A percentile compares a stretch with the other conserved stretches of the same genome.
Conservation (phyloP, 2,888 invertebrate genomes). For the Ischnus inquisitorius region DNA sequence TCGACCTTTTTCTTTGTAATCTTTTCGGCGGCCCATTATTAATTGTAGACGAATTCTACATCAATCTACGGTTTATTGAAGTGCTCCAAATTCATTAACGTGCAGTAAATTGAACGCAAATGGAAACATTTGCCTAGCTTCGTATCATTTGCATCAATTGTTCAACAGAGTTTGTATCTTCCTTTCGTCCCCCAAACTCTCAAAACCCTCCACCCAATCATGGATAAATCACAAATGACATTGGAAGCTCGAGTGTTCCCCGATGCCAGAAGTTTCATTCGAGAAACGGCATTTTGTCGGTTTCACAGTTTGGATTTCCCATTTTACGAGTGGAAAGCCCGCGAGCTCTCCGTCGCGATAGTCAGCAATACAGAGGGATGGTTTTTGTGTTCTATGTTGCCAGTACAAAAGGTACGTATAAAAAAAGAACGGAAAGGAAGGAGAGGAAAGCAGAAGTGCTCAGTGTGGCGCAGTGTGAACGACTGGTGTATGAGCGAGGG, state of each 20-base stretch:
- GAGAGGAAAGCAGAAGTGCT: constrained; percentile 26
- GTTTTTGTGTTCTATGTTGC: constrained; percentile 33
- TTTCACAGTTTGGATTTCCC: constrained; percentile 41
- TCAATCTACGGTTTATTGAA: too few relatives aligned
- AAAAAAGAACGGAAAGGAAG: constrained; percentile 35
- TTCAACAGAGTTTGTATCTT: too few relatives aligned
- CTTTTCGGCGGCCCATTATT: too few relatives aligned
- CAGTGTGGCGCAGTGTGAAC: not conserved
- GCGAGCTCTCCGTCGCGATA: constrained; percentile 39
- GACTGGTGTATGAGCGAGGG: constrained; percentile 7
- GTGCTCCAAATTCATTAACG: too few relatives aligned
- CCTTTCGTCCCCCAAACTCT: constrained; percentile 2
- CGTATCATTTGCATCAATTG: too few relatives aligned
- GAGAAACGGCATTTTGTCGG: constrained; percentile 51
- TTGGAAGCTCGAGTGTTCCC: constrained; percentile 44
- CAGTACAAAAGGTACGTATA: constrained; percentile 32
- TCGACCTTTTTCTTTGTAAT: too few relatives aligned
- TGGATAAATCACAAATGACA: constrained; percentile 59
- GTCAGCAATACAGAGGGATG: constrained; percentile 42
- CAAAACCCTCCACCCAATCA: constrained; percentile 30
- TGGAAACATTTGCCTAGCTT: too few relatives aligned
- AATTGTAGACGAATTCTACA: too few relatives aligned
- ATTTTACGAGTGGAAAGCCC: constrained; percentile 25
- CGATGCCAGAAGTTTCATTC: constrained; percentile 38
- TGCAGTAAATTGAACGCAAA: too few relatives aligned